These are phyloP conservation scores for Anastrepha obliqua DNA, from an alignment of 1,140 invertebrate genomes.

Conservation along the genomic window DNA sequence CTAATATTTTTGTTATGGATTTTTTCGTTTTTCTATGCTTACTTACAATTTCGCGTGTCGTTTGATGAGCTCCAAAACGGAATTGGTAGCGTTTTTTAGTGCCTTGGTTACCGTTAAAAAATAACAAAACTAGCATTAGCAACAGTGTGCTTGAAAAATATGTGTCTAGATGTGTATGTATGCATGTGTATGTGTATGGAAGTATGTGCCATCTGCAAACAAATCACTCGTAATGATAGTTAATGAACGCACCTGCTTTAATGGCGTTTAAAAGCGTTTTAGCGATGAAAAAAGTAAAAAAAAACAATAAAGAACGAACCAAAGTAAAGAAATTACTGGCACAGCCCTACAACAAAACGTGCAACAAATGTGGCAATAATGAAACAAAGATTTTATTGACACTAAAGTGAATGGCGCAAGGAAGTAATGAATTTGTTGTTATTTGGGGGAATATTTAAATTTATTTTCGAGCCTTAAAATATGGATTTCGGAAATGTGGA, in stretches of 20 bases:
- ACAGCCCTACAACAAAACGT: not conserved
- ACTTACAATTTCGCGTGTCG: constrained; percentile 17
- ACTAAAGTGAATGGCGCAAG: no score
- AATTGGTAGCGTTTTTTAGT: not conserved
- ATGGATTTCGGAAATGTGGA: no score
- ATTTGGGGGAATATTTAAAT: no score
- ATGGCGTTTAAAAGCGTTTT: constrained; percentile 8
- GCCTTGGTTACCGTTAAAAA: not conserved
- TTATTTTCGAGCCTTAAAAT: no score
- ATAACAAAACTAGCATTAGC: constrained; percentile 16
- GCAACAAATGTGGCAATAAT: constrained; percentile 14
- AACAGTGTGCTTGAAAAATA: not conserved
- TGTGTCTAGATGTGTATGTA: not conserved
- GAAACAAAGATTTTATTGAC: not conserved
- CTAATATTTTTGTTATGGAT: not conserved
- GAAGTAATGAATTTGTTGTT: no score
- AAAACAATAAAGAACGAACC: not conserved
- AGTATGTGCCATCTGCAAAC: not conserved
- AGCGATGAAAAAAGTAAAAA: not conserved
- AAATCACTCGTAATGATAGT: constrained; percentile 40
- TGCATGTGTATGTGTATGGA: not conserved
- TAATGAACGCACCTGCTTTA: constrained; percentile 39
- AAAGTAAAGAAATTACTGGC: not conserved
- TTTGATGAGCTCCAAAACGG: not conserved
- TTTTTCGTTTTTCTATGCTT: not conserved